Base-by-base conservation (phyloP, 2,113 vertebrate genomes). In the Fregata magnificens region DNA sequence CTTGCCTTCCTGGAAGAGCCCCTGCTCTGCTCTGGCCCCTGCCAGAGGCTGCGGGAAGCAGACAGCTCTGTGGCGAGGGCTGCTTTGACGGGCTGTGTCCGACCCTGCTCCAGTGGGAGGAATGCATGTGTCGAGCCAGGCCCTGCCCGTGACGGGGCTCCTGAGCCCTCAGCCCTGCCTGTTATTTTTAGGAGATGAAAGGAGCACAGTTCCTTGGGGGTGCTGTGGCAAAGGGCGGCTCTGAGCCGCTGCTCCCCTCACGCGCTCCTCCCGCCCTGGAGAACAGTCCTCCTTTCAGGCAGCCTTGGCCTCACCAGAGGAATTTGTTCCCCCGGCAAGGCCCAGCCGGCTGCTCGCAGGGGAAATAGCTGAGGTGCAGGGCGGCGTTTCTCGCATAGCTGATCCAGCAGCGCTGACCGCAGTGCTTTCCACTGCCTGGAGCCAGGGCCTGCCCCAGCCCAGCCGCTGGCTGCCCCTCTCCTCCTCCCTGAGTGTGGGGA, bases 221-320 rank as follows among this genome's bases (percentile, higher is more conserved):
- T 53, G 88, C 71, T 16, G 62, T 3, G 77, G 90, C 5, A 1
- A 36, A 59, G 63, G 78, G 50, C 10, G 11, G 90, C 73, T 47
- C 21, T 3, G 26, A 71, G 65, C 36, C 1, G 2, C 58, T 34
- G 69, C 86, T 79, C 45, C 69, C 82, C n/a, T 28, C 10, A 5
- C 2, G 29, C 18, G n/a, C 36, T 62, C 59, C 25, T 21, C 73
- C 72, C 6, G 21, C 29, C 69, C 52, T 1, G 5, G n/a, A 80
- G 90, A 90, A 96, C 93, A 95, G 89, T 78, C 44, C 32, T 93
- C n/a, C 86, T 95, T 96, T 96, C 89, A 95, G 47, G 71, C 88
- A 1, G 65, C 53, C 67, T 42, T 34, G n/a, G 92, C 74, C 82
- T 22, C n/a, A 31, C 79, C 44, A 6, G 83, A 91, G 90, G 95